Evolutionary conservation across 2,797 vertebrate species (phyloP), one percentile per base, ranked within the genome.

Genomic region (Phaenicophaeus curvirostris): DNA sequence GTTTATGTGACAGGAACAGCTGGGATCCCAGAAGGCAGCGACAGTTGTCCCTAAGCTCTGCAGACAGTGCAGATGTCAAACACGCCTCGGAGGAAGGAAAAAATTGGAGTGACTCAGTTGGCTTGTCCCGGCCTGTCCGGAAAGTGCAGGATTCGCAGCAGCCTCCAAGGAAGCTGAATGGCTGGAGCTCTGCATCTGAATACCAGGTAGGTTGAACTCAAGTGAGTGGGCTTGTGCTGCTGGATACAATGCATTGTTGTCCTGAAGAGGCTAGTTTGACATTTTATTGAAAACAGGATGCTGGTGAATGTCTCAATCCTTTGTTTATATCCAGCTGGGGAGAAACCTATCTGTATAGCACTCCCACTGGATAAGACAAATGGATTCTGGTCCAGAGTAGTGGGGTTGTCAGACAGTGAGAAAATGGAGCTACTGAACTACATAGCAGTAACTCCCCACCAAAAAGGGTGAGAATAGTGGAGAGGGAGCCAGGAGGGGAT

Each of bases 1-100:
- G 41, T 48, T 95, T 78, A 50, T 68, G 57, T 94, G 79, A 30
- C 91, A 98, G 98, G 98, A 98, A 95, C 92, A 98, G 97, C 67
- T 99, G 99, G 99, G 99, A 99, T 87, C 96, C 97, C 85, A 98
- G 98, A 75, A 98, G 98, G 75, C 98, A 98, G 91, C 96, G 98
- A 33, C 99, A 98, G 69, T 96, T 98, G 62, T 99, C 98, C 33
- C 87, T 99, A 80, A 98, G 98, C 96, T 99, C 98, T 15, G 98
- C 97, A 19, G 99, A 99, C 54, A 98, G 96, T 27, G 37, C 97
- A 37, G 99, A 99, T 53, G 97, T 94, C 77, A 98, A 98, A 62
- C 98, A 99, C 28, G 89, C 97, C 78, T 93, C 90, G 2, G 99
- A 99, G 78, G 98, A 98, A 58, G 98, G 98, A 6, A 98, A 98